These are phyloP conservation scores for Akabosia matsudoensis DNA, from an alignment of 1,140 invertebrate species.

Conservation along the genomic window DNA sequence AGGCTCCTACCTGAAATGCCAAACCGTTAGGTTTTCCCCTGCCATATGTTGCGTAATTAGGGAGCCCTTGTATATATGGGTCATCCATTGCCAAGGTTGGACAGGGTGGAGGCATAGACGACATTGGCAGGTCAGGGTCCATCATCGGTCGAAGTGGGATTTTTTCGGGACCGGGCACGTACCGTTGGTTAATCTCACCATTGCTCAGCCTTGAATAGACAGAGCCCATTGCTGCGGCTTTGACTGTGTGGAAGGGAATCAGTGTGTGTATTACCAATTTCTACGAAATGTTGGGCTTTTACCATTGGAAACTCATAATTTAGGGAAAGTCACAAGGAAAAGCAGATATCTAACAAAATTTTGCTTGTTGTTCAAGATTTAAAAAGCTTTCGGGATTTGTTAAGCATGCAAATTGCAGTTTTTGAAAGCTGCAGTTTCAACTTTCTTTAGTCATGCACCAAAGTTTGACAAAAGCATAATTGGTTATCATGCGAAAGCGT, in stretches of 20 bases:
- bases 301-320: too few relatives aligned
- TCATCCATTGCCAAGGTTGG: background rate
- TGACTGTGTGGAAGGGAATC: constrained; percentile 8
- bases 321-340: background rate
- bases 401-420: too few relatives aligned
- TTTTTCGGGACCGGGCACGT: constrained; percentile 41
- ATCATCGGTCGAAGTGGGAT: constrained; percentile 37
- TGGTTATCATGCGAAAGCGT: too few relatives aligned
- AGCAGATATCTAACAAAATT: background rate
- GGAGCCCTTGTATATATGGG: constrained; percentile 32
- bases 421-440: too few relatives aligned
- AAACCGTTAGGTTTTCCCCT: constrained; percentile 45
- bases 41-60: constrained; percentile 47
- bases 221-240: constrained; percentile 22
- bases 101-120: constrained; percentile 7
- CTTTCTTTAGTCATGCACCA: too few relatives aligned
- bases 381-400: too few relatives aligned
- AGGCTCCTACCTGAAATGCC: constrained; percentile 40
- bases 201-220: constrained; percentile 46
- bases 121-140: constrained; percentile 40
- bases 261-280: too few relatives aligned
- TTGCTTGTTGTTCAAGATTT: too few relatives aligned
- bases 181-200: constrained; percentile 47
- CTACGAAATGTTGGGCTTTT: too few relatives aligned
- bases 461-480: too few relatives aligned